A percentile compares a stretch with the other conserved stretches of the same genome.
Evolutionary conservation across 2,113 vertebrate species (phyloP).

Genomic region (Eretmochelys imbricata): DNA sequence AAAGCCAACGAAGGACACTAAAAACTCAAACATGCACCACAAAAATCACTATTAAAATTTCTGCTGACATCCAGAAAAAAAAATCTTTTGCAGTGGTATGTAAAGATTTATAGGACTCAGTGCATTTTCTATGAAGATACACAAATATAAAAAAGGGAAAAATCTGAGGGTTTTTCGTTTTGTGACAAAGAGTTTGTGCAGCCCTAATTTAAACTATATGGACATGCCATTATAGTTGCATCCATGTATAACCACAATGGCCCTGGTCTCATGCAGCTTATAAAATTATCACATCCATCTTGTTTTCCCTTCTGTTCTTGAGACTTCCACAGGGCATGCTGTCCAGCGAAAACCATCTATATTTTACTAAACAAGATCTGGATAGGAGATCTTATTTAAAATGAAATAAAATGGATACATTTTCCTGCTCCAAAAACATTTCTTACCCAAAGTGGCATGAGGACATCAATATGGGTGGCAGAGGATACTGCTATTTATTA

Average conservation of each 20-base stretch:
- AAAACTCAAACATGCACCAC: not conserved
- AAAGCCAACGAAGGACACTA: not conserved
- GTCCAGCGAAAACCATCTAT: not conserved
- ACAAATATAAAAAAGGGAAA: not conserved
- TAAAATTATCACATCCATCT: not conserved
- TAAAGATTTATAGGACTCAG: not conserved
- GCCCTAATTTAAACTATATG: not conserved
- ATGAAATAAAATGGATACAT: not conserved
- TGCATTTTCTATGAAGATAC: not conserved
- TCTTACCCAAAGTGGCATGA: not conserved
- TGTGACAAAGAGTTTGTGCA: not conserved
- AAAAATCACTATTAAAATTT: not conserved
- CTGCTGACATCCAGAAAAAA: not conserved
- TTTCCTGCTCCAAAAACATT: not conserved
- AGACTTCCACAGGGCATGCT: not conserved
- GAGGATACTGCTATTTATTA: not conserved
- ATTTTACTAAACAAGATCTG: not conserved
- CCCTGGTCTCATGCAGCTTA: not conserved
- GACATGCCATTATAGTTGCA: not conserved
- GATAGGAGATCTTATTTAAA: constrained; percentile 22
- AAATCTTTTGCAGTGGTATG: not conserved
- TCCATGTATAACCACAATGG: not conserved
- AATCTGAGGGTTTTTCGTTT: not conserved
- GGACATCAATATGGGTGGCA: not conserved
- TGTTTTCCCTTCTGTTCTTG: not conserved